Evolutionary conservation across 2,888 invertebrate genomes (phyloP).

Genomic region (Cybosia mesomella): DNA sequence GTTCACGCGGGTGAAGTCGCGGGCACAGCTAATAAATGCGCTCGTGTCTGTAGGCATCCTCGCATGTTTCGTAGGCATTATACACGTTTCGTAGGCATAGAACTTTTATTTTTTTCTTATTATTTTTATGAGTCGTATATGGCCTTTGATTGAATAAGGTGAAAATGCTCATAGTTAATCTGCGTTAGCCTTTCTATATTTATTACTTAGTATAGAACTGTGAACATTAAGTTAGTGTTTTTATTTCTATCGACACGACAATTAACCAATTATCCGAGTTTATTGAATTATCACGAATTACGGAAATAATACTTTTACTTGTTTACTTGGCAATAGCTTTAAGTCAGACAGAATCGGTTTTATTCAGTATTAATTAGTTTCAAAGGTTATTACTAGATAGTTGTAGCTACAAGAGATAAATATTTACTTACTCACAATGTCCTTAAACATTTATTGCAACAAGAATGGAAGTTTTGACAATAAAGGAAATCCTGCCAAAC

Average conservation of each 20-base stretch:
- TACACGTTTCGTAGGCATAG: no score
- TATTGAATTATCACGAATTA: conserved; percentile 41
- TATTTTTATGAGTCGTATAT: no score
- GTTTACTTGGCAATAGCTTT: conserved; percentile 30
- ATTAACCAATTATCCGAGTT: conserved; percentile 37
- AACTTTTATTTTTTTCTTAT: no score
- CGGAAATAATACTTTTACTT: conserved; percentile 36
- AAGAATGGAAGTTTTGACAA: neutral
- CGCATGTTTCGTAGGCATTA: no score
- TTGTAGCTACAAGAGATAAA: conserved; percentile 8
- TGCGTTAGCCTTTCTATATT: no score
- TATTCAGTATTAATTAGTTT: conserved; percentile 22
- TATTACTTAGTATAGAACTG: neutral
- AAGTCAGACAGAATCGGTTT: conserved; percentile 20
- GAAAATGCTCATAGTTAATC: no score
- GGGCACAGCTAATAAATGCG: no score
- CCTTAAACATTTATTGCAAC: neutral
- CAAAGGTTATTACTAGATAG: conserved; percentile 3
- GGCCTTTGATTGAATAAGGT: no score
- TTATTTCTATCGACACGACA: conserved; percentile 3
- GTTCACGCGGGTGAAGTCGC: no score
- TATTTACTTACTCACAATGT: neutral
- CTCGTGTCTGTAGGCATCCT: no score
- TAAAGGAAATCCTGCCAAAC: neutral
- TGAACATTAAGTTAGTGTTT: neutral